Evolutionary conservation across 2,113 vertebrate species (phyloP).

Genomic region (Passer domesticus): DNA sequence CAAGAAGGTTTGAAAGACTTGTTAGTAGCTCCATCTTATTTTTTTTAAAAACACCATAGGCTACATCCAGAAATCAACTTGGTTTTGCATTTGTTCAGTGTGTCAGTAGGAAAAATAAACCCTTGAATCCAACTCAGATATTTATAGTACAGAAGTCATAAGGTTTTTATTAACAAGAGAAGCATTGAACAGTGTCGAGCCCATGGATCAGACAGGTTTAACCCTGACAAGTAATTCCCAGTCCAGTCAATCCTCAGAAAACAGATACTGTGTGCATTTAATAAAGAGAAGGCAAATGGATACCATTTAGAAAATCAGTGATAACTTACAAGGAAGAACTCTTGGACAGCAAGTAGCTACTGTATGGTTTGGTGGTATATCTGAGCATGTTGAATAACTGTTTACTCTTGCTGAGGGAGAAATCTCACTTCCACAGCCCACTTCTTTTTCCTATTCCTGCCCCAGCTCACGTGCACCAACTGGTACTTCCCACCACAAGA

Average conservation of each 20-base stretch:
- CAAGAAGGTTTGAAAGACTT: not conserved
- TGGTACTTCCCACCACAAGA: not conserved
- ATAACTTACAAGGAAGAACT: not conserved
- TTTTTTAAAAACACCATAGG: not conserved
- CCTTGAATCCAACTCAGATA: not conserved
- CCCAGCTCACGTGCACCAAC: not conserved
- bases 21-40: not conserved
- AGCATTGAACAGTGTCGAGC: not conserved
- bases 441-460: not conserved
- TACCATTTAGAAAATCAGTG: not conserved
- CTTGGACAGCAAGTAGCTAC: not conserved
- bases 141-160: not conserved
- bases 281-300: not conserved
- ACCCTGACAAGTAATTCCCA: not conserved
- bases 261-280: not conserved
- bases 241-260: not conserved
- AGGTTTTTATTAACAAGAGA: not conserved
- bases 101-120: not conserved
- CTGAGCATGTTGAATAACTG: not conserved
- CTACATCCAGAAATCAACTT: not conserved
- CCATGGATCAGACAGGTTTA: not conserved
- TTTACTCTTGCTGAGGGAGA: not conserved
- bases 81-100: not conserved
- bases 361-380: not conserved
- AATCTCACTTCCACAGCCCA: not conserved